Evolutionary conservation across 2,113 vertebrate species (phyloP), one percentile per base, ranked within the genome.

Genomic region (Anser cygnoides): DNA sequence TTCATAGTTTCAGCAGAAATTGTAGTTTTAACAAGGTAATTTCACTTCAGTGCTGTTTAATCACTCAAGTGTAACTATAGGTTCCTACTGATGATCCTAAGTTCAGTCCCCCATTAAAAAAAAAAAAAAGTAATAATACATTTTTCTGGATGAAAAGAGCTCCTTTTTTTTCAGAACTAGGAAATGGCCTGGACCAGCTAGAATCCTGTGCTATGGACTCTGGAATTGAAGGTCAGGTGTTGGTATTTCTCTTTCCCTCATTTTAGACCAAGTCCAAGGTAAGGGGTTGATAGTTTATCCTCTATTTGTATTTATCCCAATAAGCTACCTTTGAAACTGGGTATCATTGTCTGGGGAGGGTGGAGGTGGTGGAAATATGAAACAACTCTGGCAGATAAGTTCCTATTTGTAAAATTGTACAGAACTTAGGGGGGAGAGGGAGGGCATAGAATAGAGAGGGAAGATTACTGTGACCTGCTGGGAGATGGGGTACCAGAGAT

Each of bases 141-240:
- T 54, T 62, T 80, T 83, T 44, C 14, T 71, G 65, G 26, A 84
- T 71, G n/a, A 87, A 90, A 62, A 92, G 20, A 77, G 16, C 11
- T 79, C 19, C 46, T 49, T 59, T 31, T 35, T 86, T 85, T 92
- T 71, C 90, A 86, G 83, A 92, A 83, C 25, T 37, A 66, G 57
- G 46, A 79, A 87, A 61, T 39, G 35, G 43, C 55, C 37, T 73
- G 58, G 84, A 89, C 31, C 37, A 83, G 31, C 49, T 73, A 75
- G 65, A 86, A 86, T 86, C 46, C 76, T 90, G 55, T 90, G 55
- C 78, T 63, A 57, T 44, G 79, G 59, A 50, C 22, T 89, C 68
- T 91, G 54, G 39, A 59, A 49, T 43, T 41, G 46, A 94, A 90
- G 49, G 52, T 78, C 29, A 58, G 35, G 31, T 81, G n/a, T 72